Evolutionary conservation across 2,113 vertebrate genomes (phyloP).

Genomic region (Heliornis fulica): DNA sequence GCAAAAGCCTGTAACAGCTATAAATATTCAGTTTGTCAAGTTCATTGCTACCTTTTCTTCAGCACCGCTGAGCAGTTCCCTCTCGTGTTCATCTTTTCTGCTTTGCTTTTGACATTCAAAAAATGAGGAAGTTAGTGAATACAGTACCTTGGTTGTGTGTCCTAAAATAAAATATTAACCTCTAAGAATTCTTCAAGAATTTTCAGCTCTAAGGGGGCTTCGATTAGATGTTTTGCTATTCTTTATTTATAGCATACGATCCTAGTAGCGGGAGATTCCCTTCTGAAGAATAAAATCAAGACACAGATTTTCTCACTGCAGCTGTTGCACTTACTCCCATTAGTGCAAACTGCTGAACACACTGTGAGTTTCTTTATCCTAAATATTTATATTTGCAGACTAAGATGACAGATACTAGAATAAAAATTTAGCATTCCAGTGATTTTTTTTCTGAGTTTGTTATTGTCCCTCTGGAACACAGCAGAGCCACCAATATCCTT

Average conservation of each 20-base stretch:
- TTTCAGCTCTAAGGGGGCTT: conserved; percentile 15
- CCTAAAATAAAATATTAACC: conserved; percentile 15
- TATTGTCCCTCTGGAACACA: background rate
- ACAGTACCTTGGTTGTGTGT: background rate
- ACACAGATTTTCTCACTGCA: background rate
- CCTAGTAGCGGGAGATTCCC: conserved; percentile 9
- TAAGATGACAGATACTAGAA: conserved; percentile 28
- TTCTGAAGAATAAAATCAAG: conserved; percentile 52
- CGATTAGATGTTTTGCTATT: conserved; percentile 2
- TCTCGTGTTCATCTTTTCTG: background rate
- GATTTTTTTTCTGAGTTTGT: background rate
- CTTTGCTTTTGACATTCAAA: background rate
- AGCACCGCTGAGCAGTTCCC: background rate
- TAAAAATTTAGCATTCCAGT: background rate
- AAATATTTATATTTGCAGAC: conserved; percentile 46
- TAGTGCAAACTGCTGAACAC: background rate
- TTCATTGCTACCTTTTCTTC: background rate
- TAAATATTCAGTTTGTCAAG: background rate
- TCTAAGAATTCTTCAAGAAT: conserved; percentile 3
- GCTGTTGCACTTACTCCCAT: conserved; percentile 6
- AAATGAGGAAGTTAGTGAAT: background rate
- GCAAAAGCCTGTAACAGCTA: background rate
- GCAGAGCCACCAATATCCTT: background rate
- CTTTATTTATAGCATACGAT: conserved; percentile 22
- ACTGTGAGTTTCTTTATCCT: background rate